phyloP scores from a whole-genome alignment of 1,140 invertebrate species.

The Camponotus pennsylvanicus region DNA sequence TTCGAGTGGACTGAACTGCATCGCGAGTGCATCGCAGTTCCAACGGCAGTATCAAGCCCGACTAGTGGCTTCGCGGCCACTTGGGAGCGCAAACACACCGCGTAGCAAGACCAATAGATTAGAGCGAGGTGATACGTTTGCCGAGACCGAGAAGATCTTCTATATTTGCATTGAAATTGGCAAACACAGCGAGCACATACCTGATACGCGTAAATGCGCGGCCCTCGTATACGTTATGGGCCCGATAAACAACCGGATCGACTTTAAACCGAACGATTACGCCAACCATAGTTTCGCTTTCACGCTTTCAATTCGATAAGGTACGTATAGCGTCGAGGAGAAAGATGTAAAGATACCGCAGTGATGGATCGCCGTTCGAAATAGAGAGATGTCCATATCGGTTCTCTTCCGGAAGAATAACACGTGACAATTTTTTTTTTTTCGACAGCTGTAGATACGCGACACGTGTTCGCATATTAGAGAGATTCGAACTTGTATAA shows the following conservation, averaged over 20 bases:
- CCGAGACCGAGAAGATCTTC: conserved; percentile 70
- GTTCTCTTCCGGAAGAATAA: background rate
- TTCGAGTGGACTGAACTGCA: conserved; percentile 45
- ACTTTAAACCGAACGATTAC: conserved; percentile 39
- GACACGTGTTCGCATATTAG: background rate
- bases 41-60: conserved; percentile 32
- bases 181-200: conserved; percentile 68
- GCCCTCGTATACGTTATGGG: background rate
- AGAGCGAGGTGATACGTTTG: conserved; percentile 71
- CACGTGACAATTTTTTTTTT: background rate
- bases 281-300: conserved; percentile 28
- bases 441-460: too few species aligned
- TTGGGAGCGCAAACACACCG: conserved; percentile 62
- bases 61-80: conserved; percentile 28
- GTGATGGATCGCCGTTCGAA: background rate
- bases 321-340: background rate
- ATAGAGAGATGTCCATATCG: too few species aligned
- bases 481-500: background rate
- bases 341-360: background rate
- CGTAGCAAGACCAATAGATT: conserved; percentile 69
- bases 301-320: conserved; percentile 36
- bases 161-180: conserved; percentile 81
- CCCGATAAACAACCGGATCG: conserved; percentile 44
- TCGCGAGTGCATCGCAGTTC: conserved; percentile 11
- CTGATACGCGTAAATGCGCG: conserved; percentile 45